Evolutionary conservation across 30 jellyfish, hydroid and myxozoan genomes (phyloP).

Genomic region (Rhopilema esculentum): DNA sequence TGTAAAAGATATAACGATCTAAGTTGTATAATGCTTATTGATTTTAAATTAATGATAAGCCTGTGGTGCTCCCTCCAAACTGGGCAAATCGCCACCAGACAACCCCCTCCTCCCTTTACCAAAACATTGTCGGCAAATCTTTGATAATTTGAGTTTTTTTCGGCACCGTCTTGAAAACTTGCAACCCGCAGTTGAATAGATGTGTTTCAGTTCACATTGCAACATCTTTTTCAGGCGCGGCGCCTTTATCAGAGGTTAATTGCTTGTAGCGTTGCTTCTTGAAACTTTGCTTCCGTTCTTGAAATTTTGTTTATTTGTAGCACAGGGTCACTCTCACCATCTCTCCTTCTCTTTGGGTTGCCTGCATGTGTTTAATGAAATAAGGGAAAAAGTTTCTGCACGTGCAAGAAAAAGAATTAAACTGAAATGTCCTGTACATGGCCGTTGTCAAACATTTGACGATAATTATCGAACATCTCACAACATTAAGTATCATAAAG

Average conservation of each 20-base stretch:
- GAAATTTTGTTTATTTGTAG: not conserved
- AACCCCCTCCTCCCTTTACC: not conserved
- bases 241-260: no score
- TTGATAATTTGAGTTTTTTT: not conserved
- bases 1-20: no score
- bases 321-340: not conserved
- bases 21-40: no score
- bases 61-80: no score
- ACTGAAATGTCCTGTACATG: no score
- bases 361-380: not conserved
- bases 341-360: not conserved
- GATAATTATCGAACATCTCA: no score
- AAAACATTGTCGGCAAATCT: not conserved
- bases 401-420: no score
- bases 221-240: not conserved
- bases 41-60: no score
- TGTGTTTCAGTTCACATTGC: not conserved
- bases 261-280: not conserved
- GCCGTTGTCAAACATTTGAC: no score
- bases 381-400: not conserved
- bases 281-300: not conserved
- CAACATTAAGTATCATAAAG: no score
- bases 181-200: not conserved
- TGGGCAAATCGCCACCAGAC: no score
- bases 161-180: no score